Conservation (phyloP, 2,888 invertebrate species). For the Dusona sp. region DNA sequence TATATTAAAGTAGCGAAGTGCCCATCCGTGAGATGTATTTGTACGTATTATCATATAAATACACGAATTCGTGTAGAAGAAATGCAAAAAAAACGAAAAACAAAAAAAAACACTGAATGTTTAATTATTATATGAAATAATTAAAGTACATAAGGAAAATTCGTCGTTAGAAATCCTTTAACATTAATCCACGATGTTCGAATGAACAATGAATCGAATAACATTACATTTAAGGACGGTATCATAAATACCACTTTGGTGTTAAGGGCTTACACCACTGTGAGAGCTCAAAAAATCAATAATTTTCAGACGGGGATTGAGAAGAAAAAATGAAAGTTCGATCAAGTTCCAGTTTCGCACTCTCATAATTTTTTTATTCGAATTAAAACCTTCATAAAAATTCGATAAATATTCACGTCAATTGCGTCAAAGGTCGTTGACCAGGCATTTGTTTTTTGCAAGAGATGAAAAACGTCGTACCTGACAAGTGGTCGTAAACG, state of each 20-base stretch:
- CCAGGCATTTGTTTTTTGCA: neutral
- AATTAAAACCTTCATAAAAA: neutral
- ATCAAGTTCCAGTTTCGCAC: neutral
- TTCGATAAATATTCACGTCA: neutral
- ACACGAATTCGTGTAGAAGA: conserved; percentile 14
- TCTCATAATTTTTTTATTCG: neutral
- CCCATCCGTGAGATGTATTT: conserved; percentile 45
- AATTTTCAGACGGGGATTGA: neutral
- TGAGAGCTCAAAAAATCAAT: neutral
- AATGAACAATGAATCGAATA: conserved; percentile 28
- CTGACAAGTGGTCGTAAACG: neutral
- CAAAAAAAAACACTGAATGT: conserved; percentile 40
- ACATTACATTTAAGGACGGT: conserved; percentile 25
- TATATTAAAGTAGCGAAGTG: conserved; percentile 28
- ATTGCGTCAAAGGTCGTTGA: neutral
- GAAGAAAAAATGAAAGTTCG: neutral
- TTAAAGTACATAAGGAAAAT: conserved; percentile 16
- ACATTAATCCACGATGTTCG: conserved; percentile 41
- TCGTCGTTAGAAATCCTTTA: conserved; percentile 25
- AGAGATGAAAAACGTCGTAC: neutral
- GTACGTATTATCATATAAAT: conserved; percentile 31
- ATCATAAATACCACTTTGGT: conserved; percentile 33
- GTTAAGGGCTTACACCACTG: conserved; percentile 12
- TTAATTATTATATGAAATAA: conserved; percentile 37
- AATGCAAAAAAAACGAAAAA: conserved; percentile 13